Evolutionary conservation across 2,888 invertebrate species (phyloP), one percentile per base, ranked within the genome.

Genomic region (Calameuta idolon): DNA sequence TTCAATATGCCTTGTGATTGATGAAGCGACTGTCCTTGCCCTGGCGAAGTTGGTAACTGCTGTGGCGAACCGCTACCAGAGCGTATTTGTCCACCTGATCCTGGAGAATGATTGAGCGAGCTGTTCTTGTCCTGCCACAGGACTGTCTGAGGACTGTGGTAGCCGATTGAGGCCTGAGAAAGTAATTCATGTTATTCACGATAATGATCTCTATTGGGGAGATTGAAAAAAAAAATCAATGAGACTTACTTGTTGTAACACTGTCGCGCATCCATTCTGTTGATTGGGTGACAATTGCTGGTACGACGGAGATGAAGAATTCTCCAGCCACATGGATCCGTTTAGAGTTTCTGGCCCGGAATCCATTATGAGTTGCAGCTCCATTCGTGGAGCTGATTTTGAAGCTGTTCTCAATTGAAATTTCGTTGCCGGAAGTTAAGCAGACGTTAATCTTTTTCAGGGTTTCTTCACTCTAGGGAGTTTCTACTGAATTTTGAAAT

Each of bases 81-180:
- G 37, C 83, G 85, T 34, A 86, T 80, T 69, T 81, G 82, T n/a
- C 74, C 79, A 76, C 81, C 83, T 73, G 82, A 79, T 69, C 85
- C 85, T 12, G 87, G 84, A 23, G 87, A 87, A 80, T 84, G 83
- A 80, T 87, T 88, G 37, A 85, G 79, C 69, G 86, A 85, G 23
- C 87, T 85, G n/a, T 87, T 86, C 76, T 91, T 91, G 33, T 89
- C 89, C 77, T 89, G 89, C 91, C 91, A 91, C 77, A 89, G 81
- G 69, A 87, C 85, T 79, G 86, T 85, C 77, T 86, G 85, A 40
- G 88, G 79, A 74, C 85, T 87, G 77, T 89, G 88, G 82, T 88
- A 90, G 78, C 89, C 89, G 84, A 88, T 85, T 78, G 88, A 84
- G 74, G 85, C 87, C 89, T 90, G 34, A 4, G 37, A 74, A 74